phyloP scores from a whole-genome alignment of 2,888 invertebrate genomes.

The Stratiomys singularior region DNA sequence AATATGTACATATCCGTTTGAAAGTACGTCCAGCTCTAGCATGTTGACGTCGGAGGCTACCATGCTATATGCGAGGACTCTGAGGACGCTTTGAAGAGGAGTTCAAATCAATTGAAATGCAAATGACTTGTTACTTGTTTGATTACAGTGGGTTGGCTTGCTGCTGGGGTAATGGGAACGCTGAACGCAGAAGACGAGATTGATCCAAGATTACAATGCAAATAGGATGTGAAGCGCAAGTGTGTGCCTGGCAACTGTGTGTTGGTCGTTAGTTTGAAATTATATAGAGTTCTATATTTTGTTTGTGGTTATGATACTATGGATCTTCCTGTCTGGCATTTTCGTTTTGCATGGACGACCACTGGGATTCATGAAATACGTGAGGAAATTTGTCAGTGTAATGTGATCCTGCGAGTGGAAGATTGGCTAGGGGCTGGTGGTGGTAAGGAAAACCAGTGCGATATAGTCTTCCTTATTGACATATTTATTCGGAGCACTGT shows the following conservation, averaged over 20 bases:
- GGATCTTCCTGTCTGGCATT: background rate
- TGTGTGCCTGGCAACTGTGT: background rate
- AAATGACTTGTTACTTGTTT: constrained; percentile 39
- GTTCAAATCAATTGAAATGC: constrained; percentile 41
- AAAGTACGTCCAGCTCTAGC: background rate
- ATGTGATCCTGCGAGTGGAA: background rate
- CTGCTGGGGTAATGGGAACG: background rate
- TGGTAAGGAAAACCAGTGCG: background rate
- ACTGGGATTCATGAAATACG: background rate
- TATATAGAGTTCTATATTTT: background rate
- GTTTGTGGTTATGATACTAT: background rate
- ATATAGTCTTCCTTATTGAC: constrained; percentile 4
- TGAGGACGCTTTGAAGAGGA: constrained; percentile 8
- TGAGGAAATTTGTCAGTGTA: background rate
- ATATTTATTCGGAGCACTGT: background rate
- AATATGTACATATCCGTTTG: background rate
- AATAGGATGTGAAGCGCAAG: background rate
- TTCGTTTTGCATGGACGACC: background rate
- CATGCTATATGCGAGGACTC: background rate
- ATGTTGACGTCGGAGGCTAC: background rate
- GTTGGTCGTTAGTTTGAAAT: background rate
- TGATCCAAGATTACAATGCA: background rate
- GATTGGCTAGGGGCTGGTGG: too few species aligned
- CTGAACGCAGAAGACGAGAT: background rate
- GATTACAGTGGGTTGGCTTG: constrained; percentile 11